Conservation (phyloP, 2,797 vertebrate species). For the Acanthurus tractus region DNA sequence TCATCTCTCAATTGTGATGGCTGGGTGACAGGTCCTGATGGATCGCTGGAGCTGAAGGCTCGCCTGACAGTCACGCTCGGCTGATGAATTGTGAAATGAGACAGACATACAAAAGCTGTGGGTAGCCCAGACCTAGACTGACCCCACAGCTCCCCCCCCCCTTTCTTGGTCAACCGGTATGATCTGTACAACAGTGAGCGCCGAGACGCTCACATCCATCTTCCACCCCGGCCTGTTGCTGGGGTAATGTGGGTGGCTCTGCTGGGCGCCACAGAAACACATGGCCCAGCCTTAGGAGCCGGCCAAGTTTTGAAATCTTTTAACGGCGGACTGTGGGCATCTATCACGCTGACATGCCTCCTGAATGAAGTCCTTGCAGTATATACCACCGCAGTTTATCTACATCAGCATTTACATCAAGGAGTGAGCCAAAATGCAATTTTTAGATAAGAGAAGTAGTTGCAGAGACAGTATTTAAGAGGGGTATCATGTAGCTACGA, state of each 20-base stretch:
- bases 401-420: conserved; percentile 29
- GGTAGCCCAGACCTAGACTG: conserved; percentile 57
- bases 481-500: not conserved
- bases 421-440: conserved; percentile 4
- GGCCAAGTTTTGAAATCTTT: conserved; percentile 63
- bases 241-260: conserved; percentile 40
- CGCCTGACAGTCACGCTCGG: conserved; percentile 79
- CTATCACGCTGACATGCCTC: conserved; percentile 55
- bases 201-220: conserved; percentile 63
- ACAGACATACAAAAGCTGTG: conserved; percentile 85
- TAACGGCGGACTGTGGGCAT: conserved; percentile 60
- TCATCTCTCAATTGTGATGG: conserved; percentile 86
- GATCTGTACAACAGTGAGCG: conserved; percentile 48
- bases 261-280: conserved; percentile 50
- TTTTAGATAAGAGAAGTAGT: not conserved
- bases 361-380: conserved; percentile 39
- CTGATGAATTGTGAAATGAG: conserved; percentile 89
- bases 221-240: conserved; percentile 61
- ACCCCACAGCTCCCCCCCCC: not conserved
- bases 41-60: conserved; percentile 81
- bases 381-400: conserved; percentile 38
- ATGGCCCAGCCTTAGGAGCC: conserved; percentile 41
- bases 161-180: conserved; percentile 45
- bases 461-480: not conserved
- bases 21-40: conserved; percentile 84